A percentile compares a stretch with the other conserved stretches of the same genome.
Conservation (phyloP, 2,113 vertebrate species). For the Arothron firmamentum region DNA sequence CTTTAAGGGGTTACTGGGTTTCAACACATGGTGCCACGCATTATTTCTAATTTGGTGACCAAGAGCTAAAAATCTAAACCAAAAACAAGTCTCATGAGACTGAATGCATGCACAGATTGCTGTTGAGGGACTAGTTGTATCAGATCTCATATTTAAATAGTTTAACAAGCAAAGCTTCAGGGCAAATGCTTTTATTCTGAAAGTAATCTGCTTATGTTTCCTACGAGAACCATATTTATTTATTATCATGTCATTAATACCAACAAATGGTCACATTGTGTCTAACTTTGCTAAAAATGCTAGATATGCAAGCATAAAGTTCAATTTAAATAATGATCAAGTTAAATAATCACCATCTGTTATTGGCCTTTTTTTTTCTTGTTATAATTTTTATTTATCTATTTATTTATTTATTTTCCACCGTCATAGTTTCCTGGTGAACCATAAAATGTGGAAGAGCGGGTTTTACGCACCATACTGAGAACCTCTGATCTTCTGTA, state of each 20-base stretch:
- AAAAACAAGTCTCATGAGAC: not conserved
- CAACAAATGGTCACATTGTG: too few relatives aligned
- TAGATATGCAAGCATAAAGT: too few relatives aligned
- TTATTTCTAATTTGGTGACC: too few relatives aligned
- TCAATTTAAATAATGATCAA: too few relatives aligned
- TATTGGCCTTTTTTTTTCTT: not conserved
- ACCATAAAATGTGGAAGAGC: not conserved
- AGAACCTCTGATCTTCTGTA: constrained; percentile 27
- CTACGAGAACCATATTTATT: too few relatives aligned
- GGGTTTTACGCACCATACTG: not conserved
- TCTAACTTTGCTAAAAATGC: too few relatives aligned
- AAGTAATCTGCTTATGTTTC: too few relatives aligned
- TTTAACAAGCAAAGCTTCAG: too few relatives aligned
- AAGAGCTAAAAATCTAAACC: not conserved
- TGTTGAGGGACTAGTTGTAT: not conserved
- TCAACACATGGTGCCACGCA: not conserved
- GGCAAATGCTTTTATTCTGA: too few relatives aligned
- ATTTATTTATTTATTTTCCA: not conserved
- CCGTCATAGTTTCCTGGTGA: not conserved
- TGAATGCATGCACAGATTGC: not conserved
- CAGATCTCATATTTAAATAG: not conserved
- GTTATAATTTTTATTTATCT: not conserved
- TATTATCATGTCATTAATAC: too few relatives aligned
- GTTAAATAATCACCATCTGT: too few relatives aligned
- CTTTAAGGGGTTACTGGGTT: constrained; percentile 18